Percentiles rank a stretch among this genome's conserved stretches.
Evolutionary conservation across 2,888 invertebrate species (phyloP).

Genomic region (Leptinotarsa juncta): DNA sequence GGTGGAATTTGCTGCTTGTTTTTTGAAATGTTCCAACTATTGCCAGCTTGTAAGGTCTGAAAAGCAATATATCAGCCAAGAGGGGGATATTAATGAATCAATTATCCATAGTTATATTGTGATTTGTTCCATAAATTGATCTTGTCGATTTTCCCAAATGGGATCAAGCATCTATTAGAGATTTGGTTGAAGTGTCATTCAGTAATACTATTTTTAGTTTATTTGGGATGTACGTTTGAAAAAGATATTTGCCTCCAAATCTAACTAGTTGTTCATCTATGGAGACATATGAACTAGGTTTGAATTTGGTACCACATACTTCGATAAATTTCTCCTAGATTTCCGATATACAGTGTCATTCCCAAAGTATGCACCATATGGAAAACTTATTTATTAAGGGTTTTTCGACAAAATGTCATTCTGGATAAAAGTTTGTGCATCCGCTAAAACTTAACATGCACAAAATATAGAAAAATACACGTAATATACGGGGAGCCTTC

Average conservation of each 20-base stretch:
- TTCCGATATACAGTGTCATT: no score
- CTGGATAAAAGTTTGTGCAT: no score
- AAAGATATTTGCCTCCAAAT: no score
- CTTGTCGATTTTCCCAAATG: slow-evolving; percentile 54
- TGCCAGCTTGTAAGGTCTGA: neutral
- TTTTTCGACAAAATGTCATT: no score
- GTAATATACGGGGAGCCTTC: no score
- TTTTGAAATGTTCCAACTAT: neutral
- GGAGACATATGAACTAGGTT: slow-evolving; percentile 11
- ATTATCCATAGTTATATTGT: slow-evolving; percentile 55
- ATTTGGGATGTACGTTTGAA: no score
- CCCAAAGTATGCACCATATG: no score
- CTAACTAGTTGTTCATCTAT: neutral
- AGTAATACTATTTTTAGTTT: no score
- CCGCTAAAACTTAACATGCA: no score
- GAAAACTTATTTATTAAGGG: no score
- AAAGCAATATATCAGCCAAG: neutral
- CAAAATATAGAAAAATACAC: no score
- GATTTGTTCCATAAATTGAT: slow-evolving; percentile 50
- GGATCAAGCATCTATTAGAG: slow-evolving; percentile 53
- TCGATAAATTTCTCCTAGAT: neutral
- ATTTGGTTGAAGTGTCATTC: no score
- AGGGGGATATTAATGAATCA: slow-evolving; percentile 45
- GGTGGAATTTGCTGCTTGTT: neutral
- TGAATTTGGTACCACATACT: neutral